phyloP scores from a whole-genome alignment of 1,140 invertebrate species.

The Charaxes varanes region DNA sequence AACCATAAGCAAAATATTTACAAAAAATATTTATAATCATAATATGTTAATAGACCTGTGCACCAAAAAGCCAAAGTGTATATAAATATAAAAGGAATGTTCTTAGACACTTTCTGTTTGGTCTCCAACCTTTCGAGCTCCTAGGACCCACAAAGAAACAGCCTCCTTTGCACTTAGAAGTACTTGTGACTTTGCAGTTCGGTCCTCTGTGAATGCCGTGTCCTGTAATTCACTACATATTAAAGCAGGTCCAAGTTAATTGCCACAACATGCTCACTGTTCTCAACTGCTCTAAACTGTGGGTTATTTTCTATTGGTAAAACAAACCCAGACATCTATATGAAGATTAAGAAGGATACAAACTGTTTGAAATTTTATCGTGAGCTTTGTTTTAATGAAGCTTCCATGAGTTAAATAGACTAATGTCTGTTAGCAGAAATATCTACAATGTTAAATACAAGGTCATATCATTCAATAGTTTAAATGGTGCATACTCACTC shows the following conservation, averaged over 20 bases:
- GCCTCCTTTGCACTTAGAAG: conserved; percentile 92
- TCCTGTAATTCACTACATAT: conserved; percentile 78
- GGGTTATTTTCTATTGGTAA: neutral
- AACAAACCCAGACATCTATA: neutral
- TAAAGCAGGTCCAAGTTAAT: conserved; percentile 64
- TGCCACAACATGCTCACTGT: conserved; percentile 52
- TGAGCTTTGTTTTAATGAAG: conserved; percentile 10
- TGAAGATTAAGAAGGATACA: neutral
- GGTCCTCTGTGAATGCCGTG: conserved; percentile 78
- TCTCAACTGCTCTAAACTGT: conserved; percentile 5
- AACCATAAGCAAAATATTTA: neutral
- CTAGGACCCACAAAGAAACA: conserved; percentile 91
- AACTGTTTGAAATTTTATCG: conserved; percentile 3
- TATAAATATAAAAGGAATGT: conserved; percentile 33
- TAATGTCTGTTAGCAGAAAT: conserved; percentile 18
- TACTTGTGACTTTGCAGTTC: conserved; percentile 80
- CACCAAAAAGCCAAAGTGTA: conserved; percentile 52
- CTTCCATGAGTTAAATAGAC: conserved; percentile 6
- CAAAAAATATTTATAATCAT: conserved; percentile 1
- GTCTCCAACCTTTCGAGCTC: conserved; percentile 87
- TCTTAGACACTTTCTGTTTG: conserved; percentile 33
- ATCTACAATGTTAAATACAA: conserved; percentile 16
- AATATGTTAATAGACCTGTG: conserved; percentile 26
- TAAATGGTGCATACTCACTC: conserved; percentile 75
- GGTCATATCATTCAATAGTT: conserved; percentile 4